Evolutionary conservation across 1,140 invertebrate genomes (phyloP).

Genomic region (Pomacea maculata): DNA sequence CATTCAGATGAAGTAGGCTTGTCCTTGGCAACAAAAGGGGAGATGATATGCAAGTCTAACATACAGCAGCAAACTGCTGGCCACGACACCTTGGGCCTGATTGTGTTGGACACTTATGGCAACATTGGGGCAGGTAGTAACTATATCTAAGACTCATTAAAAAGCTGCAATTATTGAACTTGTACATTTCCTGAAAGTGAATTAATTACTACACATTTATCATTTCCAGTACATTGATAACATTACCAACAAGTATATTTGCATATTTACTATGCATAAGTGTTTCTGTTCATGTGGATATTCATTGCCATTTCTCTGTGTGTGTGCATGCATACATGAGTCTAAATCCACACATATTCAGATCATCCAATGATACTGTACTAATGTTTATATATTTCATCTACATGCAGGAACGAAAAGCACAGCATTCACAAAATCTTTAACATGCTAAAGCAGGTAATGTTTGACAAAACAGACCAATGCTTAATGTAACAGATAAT

Average conservation of each 20-base stretch:
- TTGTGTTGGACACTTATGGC: conserved; percentile 24
- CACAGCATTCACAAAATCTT: background rate
- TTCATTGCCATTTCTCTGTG: no score
- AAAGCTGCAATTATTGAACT: background rate
- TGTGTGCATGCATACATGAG: no score
- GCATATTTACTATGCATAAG: no score
- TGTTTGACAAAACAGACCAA: background rate
- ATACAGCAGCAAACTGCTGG: background rate
- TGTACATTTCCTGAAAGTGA: background rate
- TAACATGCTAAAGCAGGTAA: no score
- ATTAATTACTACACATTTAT: background rate
- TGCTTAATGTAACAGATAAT: background rate
- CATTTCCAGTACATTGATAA: background rate
- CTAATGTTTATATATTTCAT: no score
- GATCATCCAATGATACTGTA: no score
- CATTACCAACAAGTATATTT: background rate
- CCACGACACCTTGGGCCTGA: conserved; percentile 40
- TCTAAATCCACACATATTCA: no score
- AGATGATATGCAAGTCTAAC: no score
- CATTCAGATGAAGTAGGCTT: no score
- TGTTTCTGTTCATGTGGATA: no score
- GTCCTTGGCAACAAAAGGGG: no score
- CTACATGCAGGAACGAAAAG: no score
- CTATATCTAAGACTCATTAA: background rate
- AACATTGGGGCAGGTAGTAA: conserved; percentile 31